Evolutionary conservation across 2,113 vertebrate genomes (phyloP), one percentile per base, ranked within the genome.

Genomic region (Bubo blakistoni): DNA sequence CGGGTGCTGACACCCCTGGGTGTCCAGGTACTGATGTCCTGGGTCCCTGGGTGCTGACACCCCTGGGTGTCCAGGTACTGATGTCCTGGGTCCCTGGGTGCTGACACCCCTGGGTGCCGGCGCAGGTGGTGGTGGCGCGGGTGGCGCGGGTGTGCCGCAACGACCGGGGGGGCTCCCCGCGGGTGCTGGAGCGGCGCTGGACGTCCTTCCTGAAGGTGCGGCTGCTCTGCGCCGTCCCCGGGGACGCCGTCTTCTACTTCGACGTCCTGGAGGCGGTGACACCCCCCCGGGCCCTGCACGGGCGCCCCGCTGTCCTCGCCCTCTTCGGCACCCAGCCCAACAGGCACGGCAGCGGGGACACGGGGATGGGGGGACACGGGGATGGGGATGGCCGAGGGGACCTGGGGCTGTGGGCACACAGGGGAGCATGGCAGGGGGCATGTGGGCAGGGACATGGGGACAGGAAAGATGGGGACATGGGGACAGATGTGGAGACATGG

Each of bases 101-200:
- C 69, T 51, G 44, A 44, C 2, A 0, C 40, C n/a, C 22, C 2
- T 1, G 2, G 21, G 52, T 16, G 14, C 55, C 3, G 1, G 13
- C 0, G 34, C 97, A 99, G 99, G 99, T 99, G 76, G 95, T 98
- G 90, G 99, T 99, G 97, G 99, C 99, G 13, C 98, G 99, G 6
- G 99, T 99, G n/a, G 99, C 98, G 1, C 98, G 99, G 0, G 99
- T 99, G 27, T 99, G 99, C 67, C 99, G 99, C 97, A 99, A 99
- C 1, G 99, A 99, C 97, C 98, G 98, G n/a, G 99, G 99, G 0
- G 99, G 99, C 7, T 99, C 99, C 1, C 99, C 99, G 2, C 96
- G 99, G 63, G 99, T 99, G 69, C 98, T 99, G 94, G 99, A 99
- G 85, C 98, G 99, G 13, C 99, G 99, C 93, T 99, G 99, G 99